Evolutionary conservation across 2,113 vertebrate genomes (phyloP).

Genomic region (Todiramphus saurophagus): DNA sequence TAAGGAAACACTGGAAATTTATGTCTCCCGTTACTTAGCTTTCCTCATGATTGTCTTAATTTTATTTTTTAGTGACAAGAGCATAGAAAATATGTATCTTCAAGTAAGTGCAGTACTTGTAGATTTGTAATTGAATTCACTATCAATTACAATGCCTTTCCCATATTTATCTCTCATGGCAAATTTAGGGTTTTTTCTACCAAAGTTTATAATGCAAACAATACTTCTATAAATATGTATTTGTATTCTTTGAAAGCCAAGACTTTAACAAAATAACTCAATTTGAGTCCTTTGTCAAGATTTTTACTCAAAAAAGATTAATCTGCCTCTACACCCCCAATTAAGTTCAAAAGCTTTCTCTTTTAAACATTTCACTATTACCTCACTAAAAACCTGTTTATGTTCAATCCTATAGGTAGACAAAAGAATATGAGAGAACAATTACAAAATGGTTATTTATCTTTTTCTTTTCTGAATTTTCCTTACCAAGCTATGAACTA

Average conservation of each 20-base stretch:
- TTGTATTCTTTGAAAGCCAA: background rate
- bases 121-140: background rate
- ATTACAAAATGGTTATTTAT: background rate
- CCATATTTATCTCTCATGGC: background rate
- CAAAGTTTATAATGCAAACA: background rate
- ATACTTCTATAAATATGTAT: background rate
- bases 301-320: background rate
- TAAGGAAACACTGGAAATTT: background rate
- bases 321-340: rapidly evolving
- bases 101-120: background rate
- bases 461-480: background rate
- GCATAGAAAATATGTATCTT: background rate
- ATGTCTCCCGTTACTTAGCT: background rate
- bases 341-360: background rate
- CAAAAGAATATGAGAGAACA: background rate
- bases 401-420: background rate
- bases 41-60: background rate
- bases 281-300: background rate
- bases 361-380: background rate
- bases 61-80: background rate
- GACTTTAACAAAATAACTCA: background rate
- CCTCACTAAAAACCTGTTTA: background rate
- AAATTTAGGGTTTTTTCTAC: background rate
- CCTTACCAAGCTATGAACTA: background rate
- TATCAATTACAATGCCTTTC: background rate